These are phyloP conservation scores for Porites lutea DNA, from an alignment of 64 coral and sea anemone genomes.

Conservation along the genomic window DNA sequence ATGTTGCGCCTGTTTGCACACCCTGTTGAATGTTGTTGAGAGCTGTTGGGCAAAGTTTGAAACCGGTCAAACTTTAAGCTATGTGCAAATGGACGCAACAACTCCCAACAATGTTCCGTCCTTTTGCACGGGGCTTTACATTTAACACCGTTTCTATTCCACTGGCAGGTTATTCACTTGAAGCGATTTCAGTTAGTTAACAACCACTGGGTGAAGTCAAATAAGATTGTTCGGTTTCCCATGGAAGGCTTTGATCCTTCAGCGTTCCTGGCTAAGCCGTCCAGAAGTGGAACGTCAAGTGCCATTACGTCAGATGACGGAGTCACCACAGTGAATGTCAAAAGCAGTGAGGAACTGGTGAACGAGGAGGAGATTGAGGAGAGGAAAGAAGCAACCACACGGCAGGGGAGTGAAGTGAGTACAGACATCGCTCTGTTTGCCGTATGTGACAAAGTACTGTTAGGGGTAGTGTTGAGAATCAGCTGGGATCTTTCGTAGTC, in stretches of 20 bases:
- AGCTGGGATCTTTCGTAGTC: too few relatives aligned
- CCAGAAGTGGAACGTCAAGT: background rate
- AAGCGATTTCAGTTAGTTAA: constrained; percentile 99
- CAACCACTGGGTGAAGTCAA: constrained; percentile 98
- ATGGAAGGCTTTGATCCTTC: constrained; percentile 95
- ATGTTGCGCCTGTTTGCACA: too few relatives aligned
- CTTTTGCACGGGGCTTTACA: too few relatives aligned
- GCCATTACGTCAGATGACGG: background rate
- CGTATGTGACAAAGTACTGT: too few relatives aligned
- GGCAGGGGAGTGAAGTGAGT: constrained; percentile 53
- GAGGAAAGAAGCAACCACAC: background rate
- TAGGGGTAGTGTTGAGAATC: too few relatives aligned
- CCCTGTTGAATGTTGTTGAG: too few relatives aligned
- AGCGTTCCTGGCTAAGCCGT: constrained; percentile 84
- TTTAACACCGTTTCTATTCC: background rate
- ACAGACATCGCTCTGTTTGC: too few relatives aligned
- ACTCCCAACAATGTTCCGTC: too few relatives aligned
- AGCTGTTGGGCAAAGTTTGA: too few relatives aligned
- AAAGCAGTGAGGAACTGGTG: constrained; percentile 55
- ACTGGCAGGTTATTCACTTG: constrained; percentile 86
- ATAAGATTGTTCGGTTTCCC: constrained; percentile 96
- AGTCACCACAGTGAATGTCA: constrained; percentile 87
- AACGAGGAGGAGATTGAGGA: constrained; percentile 41
- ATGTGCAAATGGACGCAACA: too few relatives aligned
- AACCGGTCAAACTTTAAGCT: too few relatives aligned